Evolutionary conservation across 1,140 invertebrate genomes (phyloP).

Genomic region (Drosophila watanabei): DNA sequence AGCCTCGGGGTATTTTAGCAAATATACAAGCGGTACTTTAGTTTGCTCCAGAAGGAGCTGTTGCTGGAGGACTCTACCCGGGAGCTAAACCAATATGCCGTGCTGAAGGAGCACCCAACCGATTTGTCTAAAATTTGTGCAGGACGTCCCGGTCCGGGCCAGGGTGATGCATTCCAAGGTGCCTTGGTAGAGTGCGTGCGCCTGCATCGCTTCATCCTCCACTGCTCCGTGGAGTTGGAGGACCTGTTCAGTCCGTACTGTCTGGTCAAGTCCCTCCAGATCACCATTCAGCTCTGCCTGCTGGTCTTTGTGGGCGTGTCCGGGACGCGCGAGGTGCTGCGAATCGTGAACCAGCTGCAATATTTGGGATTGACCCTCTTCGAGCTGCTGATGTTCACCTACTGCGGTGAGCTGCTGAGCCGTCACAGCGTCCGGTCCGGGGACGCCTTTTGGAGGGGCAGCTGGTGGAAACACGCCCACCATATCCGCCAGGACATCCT

Average conservation of each 20-base stretch:
- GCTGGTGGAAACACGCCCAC: slow-evolving; percentile 66
- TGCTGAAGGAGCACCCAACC: slow-evolving; percentile 59
- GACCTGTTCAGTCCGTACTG: slow-evolving; percentile 77
- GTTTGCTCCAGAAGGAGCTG: slow-evolving; percentile 47
- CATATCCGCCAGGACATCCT: slow-evolving; percentile 66
- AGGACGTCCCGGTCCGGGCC: not conserved
- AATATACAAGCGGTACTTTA: slow-evolving; percentile 4
- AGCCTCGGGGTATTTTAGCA: no score
- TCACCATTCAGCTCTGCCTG: slow-evolving; percentile 76
- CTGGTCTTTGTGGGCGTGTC: slow-evolving; percentile 76
- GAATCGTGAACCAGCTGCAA: slow-evolving; percentile 74
- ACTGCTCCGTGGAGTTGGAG: slow-evolving; percentile 60
- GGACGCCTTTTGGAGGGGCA: slow-evolving; percentile 71
- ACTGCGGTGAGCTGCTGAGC: slow-evolving; percentile 71
- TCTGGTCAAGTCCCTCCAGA: slow-evolving; percentile 77
- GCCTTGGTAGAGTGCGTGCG: slow-evolving; percentile 70
- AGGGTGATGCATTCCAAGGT: slow-evolving; percentile 27
- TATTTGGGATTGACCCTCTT: slow-evolving; percentile 64
- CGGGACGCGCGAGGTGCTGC: slow-evolving; percentile 62
- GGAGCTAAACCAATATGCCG: slow-evolving; percentile 73
- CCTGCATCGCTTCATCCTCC: slow-evolving; percentile 71
- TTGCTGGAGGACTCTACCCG: slow-evolving; percentile 41
- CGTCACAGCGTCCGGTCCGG: slow-evolving; percentile 72
- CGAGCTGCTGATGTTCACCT: slow-evolving; percentile 80
- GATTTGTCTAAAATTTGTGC: slow-evolving; percentile 40